Evolutionary conservation across 2,888 invertebrate species (phyloP).

Genomic region (Leucophenga montana): DNA sequence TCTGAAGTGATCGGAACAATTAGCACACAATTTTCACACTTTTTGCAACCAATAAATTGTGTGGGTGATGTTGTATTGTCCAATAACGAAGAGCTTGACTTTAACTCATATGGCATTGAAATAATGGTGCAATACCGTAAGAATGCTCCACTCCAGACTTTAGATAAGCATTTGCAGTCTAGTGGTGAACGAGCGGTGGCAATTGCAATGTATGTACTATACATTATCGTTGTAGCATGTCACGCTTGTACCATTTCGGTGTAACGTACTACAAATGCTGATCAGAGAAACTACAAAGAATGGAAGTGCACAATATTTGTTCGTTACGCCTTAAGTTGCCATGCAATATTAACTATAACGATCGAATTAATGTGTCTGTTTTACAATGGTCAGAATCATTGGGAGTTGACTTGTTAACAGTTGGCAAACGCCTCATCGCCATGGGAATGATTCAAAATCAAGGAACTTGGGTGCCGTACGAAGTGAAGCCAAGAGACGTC

Average conservation of each 20-base stretch:
- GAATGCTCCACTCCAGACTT: slow-evolving; percentile 82
- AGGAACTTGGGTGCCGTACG: too few relatives aligned
- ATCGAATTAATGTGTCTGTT: too few relatives aligned
- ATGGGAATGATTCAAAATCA: too few relatives aligned
- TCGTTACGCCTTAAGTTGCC: slow-evolving; percentile 97
- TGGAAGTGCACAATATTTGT: slow-evolving; percentile 88
- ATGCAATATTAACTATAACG: too few relatives aligned
- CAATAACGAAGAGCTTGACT: slow-evolving; percentile 79
- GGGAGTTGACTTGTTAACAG: too few relatives aligned
- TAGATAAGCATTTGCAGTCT: slow-evolving; percentile 89
- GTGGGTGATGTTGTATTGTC: slow-evolving; percentile 85
- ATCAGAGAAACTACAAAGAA: slow-evolving; percentile 81
- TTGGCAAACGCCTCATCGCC: too few relatives aligned
- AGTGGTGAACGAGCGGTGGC: slow-evolving; percentile 96
- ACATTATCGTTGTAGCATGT: slow-evolving; percentile 92
- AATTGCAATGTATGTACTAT: slow-evolving; percentile 93
- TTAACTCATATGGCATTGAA: slow-evolving; percentile 86
- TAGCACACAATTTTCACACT: slow-evolving; percentile 82
- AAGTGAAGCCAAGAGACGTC: too few relatives aligned
- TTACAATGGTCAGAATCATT: too few relatives aligned
- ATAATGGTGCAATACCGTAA: slow-evolving; percentile 92
- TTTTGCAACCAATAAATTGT: slow-evolving; percentile 86
- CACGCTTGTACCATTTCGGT: slow-evolving; percentile 93
- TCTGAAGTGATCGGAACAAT: slow-evolving; percentile 79
- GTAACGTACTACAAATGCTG: slow-evolving; percentile 82